Percentiles rank a stretch among this genome's conserved stretches.
Evolutionary conservation across 2,113 vertebrate genomes (phyloP).

Genomic region (Hippocampus barbouri): DNA sequence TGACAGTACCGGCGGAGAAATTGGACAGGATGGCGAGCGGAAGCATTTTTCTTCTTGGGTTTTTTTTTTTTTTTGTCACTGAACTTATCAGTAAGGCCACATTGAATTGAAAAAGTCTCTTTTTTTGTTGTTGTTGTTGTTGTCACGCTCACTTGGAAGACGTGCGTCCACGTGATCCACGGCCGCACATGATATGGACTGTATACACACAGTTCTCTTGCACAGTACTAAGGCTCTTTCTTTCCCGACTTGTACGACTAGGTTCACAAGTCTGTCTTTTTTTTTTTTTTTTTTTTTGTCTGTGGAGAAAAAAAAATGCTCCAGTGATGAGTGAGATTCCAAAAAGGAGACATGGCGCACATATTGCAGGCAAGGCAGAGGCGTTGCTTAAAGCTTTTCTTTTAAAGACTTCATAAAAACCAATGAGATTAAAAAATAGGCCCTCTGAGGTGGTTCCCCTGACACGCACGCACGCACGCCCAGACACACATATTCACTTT

Average conservation of each 20-base stretch:
- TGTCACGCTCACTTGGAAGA: constrained; percentile 32
- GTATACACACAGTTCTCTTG: constrained; percentile 52
- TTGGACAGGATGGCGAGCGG: constrained; percentile 27
- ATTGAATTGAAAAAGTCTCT: constrained; percentile 62
- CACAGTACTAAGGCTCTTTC: constrained; percentile 69
- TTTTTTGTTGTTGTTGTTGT: not conserved
- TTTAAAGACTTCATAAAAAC: constrained; percentile 98
- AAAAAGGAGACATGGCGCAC: constrained; percentile 76
- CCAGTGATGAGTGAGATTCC: constrained; percentile 58
- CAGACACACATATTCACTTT: not conserved
- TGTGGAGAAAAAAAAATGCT: constrained; percentile 16
- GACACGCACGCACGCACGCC: not conserved
- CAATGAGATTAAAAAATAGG: constrained; percentile 81
- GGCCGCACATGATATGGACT: constrained; percentile 42
- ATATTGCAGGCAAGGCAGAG: constrained; percentile 98
- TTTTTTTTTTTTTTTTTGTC: not conserved
- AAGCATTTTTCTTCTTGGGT: not conserved
- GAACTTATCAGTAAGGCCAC: constrained; percentile 75
- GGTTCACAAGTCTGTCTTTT: not conserved
- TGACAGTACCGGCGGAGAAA: constrained; percentile 47
- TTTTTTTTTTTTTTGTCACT: constrained; percentile 23
- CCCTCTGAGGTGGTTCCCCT: constrained; percentile 86
- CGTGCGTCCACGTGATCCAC: not conserved
- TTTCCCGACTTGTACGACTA: too few relatives aligned
- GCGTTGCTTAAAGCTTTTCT: constrained; percentile 97